These are phyloP conservation scores for Sclerodermus sp. DNA, from an alignment of 2,888 invertebrate genomes.

Conservation along the genomic window DNA sequence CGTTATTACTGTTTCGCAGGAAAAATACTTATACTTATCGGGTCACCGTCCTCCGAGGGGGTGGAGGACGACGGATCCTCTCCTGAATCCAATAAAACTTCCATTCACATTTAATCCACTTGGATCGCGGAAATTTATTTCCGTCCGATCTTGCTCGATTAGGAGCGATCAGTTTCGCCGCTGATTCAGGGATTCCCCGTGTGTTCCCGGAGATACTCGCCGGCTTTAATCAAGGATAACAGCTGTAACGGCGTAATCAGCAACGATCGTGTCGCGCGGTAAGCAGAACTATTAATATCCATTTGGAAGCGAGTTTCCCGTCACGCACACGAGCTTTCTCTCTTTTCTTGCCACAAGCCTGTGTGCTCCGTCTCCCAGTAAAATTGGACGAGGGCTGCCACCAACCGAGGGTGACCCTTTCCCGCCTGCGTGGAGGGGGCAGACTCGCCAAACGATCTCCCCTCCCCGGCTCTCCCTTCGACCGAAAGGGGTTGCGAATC, in stretches of 20 bases:
- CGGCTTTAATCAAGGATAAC: slow-evolving; percentile 49
- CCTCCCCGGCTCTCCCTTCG: slow-evolving; percentile 8
- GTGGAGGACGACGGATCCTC: too few relatives aligned
- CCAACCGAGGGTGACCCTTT: slow-evolving; percentile 19
- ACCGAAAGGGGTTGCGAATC: slow-evolving; percentile 42
- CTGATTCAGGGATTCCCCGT: too few relatives aligned
- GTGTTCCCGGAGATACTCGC: neutral
- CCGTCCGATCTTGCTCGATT: too few relatives aligned
- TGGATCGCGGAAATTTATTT: too few relatives aligned
- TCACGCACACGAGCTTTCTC: neutral
- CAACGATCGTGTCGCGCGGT: slow-evolving; percentile 43
- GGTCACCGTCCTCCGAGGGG: too few relatives aligned
- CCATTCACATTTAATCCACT: too few relatives aligned
- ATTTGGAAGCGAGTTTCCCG: slow-evolving; percentile 35
- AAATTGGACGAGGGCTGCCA: slow-evolving; percentile 24
- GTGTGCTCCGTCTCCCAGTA: slow-evolving; percentile 15
- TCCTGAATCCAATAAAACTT: too few relatives aligned
- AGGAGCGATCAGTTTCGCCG: too few relatives aligned
- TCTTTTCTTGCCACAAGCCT: neutral
- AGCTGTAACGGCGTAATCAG: slow-evolving; percentile 49
- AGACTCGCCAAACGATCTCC: slow-evolving; percentile 16
- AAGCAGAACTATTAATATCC: slow-evolving; percentile 49
- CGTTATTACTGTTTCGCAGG: too few relatives aligned
- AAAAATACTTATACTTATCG: too few relatives aligned
- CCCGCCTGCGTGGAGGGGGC: slow-evolving; percentile 9